Evolutionary conservation across 2,888 invertebrate species (phyloP).

Genomic region (Gymnosoma rotundatum): DNA sequence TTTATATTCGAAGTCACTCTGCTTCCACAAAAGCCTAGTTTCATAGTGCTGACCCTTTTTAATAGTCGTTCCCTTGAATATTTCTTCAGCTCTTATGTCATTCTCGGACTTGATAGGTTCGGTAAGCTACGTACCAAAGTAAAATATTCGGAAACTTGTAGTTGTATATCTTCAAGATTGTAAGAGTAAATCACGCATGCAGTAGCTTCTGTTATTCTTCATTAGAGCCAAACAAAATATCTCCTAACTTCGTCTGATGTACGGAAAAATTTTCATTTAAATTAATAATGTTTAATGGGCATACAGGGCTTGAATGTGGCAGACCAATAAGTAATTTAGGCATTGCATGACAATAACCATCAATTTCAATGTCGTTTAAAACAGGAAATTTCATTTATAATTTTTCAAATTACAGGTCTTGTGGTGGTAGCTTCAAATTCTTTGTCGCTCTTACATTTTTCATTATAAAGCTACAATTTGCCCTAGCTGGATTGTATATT

Average conservation of each 20-base stretch:
- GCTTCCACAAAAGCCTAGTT: constrained; percentile 42
- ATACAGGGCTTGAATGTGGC: constrained; percentile 23
- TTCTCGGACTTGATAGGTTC: constrained; percentile 13
- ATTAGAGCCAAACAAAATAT: constrained; percentile 12
- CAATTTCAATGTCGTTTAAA: constrained; percentile 2
- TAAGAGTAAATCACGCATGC: background rate
- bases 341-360: constrained; percentile 9
- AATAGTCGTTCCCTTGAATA: constrained; percentile 16
- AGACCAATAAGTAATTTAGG: constrained; percentile 23
- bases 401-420: constrained; percentile 6
- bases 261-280: constrained; percentile 22
- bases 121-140: background rate
- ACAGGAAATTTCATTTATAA: background rate
- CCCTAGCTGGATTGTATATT: background rate
- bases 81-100: background rate
- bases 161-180: background rate
- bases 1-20: too few species aligned
- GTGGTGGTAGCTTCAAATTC: constrained; percentile 23
- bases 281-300: constrained; percentile 23
- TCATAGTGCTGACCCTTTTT: constrained; percentile 24
- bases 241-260: constrained; percentile 12
- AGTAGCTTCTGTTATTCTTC: background rate
- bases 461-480: background rate
- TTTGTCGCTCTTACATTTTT: constrained; percentile 25
- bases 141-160: constrained; percentile 28